Evolutionary conservation across 1,140 invertebrate genomes (phyloP).

Genomic region (Pantala flavescens): DNA sequence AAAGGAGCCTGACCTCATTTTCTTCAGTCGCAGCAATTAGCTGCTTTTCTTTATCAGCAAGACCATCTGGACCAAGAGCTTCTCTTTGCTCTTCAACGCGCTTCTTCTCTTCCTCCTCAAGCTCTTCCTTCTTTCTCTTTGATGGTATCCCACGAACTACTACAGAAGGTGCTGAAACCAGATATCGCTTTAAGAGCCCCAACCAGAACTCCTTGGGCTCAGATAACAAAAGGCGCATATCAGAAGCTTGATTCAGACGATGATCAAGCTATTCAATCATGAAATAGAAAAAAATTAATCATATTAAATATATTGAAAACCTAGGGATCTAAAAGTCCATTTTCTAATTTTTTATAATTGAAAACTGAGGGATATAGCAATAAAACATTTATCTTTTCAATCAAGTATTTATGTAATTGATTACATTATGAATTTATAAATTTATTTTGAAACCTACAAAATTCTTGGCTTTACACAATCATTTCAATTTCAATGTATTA

Average conservation of each 20-base stretch:
- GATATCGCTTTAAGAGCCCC: slow-evolving; percentile 55
- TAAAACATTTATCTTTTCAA: too few species aligned
- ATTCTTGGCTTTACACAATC: too few species aligned
- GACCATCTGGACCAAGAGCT: slow-evolving; percentile 52
- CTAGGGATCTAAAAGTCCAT: too few species aligned
- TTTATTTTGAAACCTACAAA: too few species aligned
- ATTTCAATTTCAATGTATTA: too few species aligned
- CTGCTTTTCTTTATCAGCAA: slow-evolving; percentile 48
- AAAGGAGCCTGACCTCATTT: slow-evolving; percentile 52
- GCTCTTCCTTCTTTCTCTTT: slow-evolving; percentile 43
- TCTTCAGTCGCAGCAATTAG: slow-evolving; percentile 56
- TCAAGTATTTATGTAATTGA: too few species aligned
- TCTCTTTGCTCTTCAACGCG: slow-evolving; percentile 53
- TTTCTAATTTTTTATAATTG: too few species aligned
- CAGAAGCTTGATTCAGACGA: slow-evolving; percentile 57
- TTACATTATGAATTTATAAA: too few species aligned
- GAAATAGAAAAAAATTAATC: slow-evolving; percentile 19
- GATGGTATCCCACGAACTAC: slow-evolving; percentile 46
- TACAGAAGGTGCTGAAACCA: slow-evolving; percentile 47
- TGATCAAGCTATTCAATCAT: slow-evolving; percentile 53
- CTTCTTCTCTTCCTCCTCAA: slow-evolving; percentile 52
- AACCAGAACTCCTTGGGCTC: slow-evolving; percentile 62
- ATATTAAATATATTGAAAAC: too few species aligned
- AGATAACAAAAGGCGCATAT: slow-evolving; percentile 48
- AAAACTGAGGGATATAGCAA: too few species aligned